These are phyloP conservation scores for Elanoides forficatus DNA, from an alignment of 2,113 vertebrate genomes.

Conservation along the genomic window DNA sequence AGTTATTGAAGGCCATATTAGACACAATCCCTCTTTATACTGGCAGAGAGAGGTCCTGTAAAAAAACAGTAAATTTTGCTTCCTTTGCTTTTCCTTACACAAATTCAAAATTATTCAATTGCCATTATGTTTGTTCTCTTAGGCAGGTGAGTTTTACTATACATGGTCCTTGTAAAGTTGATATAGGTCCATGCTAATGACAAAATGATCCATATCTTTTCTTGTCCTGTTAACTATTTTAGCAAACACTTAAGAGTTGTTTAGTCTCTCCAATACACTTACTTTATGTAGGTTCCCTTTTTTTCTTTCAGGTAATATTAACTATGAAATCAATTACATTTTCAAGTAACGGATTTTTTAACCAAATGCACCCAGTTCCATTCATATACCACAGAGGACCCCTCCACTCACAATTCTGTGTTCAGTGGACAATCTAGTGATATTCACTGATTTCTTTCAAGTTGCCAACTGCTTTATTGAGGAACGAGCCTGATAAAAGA, in stretches of 20 bases:
- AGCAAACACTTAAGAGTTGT: neutral
- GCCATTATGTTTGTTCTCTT: neutral
- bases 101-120: neutral
- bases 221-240: neutral
- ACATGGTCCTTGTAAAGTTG: neutral
- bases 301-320: neutral
- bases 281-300: neutral
- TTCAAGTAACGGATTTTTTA: neutral
- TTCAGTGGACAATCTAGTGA: neutral
- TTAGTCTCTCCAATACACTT: neutral
- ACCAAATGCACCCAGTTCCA: neutral
- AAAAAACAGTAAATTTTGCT: neutral
- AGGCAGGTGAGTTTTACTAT: neutral
- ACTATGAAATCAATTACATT: neutral
- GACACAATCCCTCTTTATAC: neutral
- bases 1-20: neutral
- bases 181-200: neutral
- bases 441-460: neutral
- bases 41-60: neutral
- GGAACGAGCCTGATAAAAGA: neutral
- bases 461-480: neutral
- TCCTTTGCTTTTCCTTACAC: neutral
- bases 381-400: neutral
- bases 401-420: neutral
- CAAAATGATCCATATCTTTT: neutral